Percentiles rank a stretch among this genome's conserved stretches.
phyloP scores from a whole-genome alignment of 2,888 invertebrate genomes.

The Congeria kusceri region DNA sequence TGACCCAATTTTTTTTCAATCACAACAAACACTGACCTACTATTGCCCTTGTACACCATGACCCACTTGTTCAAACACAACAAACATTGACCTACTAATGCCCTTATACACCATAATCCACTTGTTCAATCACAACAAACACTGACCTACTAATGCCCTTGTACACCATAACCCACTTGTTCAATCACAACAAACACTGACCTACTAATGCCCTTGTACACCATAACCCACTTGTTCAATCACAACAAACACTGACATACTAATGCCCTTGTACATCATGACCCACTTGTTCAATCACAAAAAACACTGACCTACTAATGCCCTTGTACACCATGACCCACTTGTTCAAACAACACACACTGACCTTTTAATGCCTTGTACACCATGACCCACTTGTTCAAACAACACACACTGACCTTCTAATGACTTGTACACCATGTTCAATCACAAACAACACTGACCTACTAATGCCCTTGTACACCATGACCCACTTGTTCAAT shows the following conservation, averaged over 20 bases:
- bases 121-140: slow-evolving; percentile 91
- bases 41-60: slow-evolving; percentile 97
- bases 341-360: slow-evolving; percentile 36
- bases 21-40: slow-evolving; percentile 83
- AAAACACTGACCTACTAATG: too few relatives aligned
- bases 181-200: too few relatives aligned
- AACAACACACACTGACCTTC: slow-evolving; percentile 88
- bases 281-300: too few relatives aligned
- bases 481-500: slow-evolving; percentile 94
- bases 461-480: slow-evolving; percentile 93
- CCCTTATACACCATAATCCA: slow-evolving; percentile 99
- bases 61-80: background rate
- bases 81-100: slow-evolving; percentile 81
- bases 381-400: slow-evolving; percentile 99
- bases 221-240: slow-evolving; percentile 97
- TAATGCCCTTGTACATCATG: slow-evolving; percentile 97
- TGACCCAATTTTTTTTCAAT: slow-evolving; percentile 86
- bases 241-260: slow-evolving; percentile 76
- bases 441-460: slow-evolving; percentile 91
- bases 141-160: slow-evolving; percentile 89
- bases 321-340: slow-evolving; percentile 99
- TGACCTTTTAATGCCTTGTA: slow-evolving; percentile 90
- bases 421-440: slow-evolving; percentile 97
- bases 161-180: slow-evolving; percentile 94
- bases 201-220: slow-evolving; percentile 93